Percentiles rank a stretch among this genome's conserved stretches.
Conservation (phyloP, 2,797 vertebrate species). For the Erethizon dorsatum region DNA sequence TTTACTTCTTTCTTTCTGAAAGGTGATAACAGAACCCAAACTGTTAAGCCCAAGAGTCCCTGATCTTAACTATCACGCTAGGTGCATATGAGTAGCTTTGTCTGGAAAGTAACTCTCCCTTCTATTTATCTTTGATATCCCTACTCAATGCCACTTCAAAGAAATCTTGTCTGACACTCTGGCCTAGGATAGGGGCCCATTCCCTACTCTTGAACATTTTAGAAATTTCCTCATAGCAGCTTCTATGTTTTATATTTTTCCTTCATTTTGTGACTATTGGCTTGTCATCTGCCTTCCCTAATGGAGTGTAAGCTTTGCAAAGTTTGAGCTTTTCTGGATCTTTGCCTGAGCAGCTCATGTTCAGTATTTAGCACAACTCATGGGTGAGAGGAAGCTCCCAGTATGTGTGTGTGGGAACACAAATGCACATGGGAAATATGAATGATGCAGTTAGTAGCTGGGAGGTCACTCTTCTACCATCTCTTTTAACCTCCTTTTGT, state of each 20-base stretch:
- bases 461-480: not conserved
- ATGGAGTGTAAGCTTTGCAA: not conserved
- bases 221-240: not conserved
- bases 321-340: not conserved
- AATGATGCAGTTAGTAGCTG: not conserved
- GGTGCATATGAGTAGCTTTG: not conserved
- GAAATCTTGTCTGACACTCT: not conserved
- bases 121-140: not conserved
- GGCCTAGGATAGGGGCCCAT: accelerated
- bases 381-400: not conserved
- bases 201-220: not conserved
- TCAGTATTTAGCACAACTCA: not conserved
- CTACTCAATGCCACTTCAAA: not conserved
- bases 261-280: not conserved
- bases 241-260: not conserved
- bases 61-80: not conserved
- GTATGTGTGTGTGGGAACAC: not conserved
- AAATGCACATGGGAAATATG: not conserved
- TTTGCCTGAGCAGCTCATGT: not conserved
- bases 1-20: not conserved
- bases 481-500: not conserved
- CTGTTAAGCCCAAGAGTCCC: not conserved
- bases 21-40: not conserved
- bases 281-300: not conserved
- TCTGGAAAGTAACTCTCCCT: not conserved